A percentile compares a stretch with the other conserved stretches of the same genome.
These are phyloP conservation scores for Ahaetulla prasina DNA, from an alignment of 2,113 vertebrate species.

Conservation along the genomic window DNA sequence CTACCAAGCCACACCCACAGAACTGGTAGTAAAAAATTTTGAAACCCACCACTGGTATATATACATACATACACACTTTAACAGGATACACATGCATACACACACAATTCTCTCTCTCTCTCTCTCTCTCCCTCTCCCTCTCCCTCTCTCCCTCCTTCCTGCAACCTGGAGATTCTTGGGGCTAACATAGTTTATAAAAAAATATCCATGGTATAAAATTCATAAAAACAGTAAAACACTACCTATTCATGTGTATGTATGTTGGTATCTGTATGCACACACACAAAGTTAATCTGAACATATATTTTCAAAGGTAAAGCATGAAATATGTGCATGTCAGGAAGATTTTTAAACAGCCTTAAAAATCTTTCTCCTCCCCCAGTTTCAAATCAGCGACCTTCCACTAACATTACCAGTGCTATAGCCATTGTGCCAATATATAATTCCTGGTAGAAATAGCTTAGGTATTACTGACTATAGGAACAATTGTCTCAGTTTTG, in stretches of 20 bases:
- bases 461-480: not conserved
- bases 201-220: not conserved
- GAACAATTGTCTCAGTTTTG: not conserved
- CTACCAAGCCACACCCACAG: too few species aligned
- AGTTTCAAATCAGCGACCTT: not conserved
- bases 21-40: too few species aligned
- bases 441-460: not conserved
- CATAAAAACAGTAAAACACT: not conserved
- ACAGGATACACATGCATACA: not conserved
- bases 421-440: not conserved
- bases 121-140: not conserved
- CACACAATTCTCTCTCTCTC: not conserved
- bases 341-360: not conserved
- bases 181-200: not conserved
- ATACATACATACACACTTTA: not conserved
- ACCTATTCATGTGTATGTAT: not conserved
- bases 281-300: not conserved
- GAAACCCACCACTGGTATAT: too few species aligned
- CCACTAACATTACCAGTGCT: not conserved
- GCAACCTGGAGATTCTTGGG: not conserved
- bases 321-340: not conserved
- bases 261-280: not conserved
- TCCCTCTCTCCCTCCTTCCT: not conserved
- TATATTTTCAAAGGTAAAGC: not conserved
- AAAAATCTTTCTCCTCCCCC: not conserved